phyloP scores from a whole-genome alignment of 2,797 vertebrate genomes.

The Clarias platycephalus region DNA sequence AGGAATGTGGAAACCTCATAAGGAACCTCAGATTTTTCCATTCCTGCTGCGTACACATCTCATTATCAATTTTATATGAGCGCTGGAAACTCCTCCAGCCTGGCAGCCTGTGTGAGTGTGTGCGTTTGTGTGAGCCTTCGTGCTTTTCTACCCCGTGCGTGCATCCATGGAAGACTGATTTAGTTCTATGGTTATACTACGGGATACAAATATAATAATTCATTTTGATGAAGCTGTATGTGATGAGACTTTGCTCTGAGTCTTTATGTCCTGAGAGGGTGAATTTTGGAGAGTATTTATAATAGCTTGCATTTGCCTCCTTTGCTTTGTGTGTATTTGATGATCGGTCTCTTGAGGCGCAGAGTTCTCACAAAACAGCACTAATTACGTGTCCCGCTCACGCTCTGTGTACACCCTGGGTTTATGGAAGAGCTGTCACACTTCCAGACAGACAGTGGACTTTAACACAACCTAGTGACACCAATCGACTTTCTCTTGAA shows the following conservation, averaged over 20 bases:
- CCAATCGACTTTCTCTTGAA: conserved; percentile 35
- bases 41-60: conserved; percentile 76
- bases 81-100: conserved; percentile 78
- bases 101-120: conserved; percentile 25
- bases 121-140: conserved; percentile 17
- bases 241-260: no score
- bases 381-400: conserved; percentile 27
- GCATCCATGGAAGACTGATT: conserved; percentile 12
- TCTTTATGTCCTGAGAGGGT: no score
- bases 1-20: conserved; percentile 65
- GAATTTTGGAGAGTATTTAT: no score
- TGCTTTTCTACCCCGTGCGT: conserved; percentile 18
- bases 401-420: conserved; percentile 9
- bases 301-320: no score
- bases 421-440: conserved; percentile 50
- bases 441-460: conserved; percentile 15
- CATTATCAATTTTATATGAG: conserved; percentile 82
- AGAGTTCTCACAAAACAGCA: conserved; percentile 8
- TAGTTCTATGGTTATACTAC: conserved; percentile 4
- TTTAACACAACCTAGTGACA: conserved; percentile 9
- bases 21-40: conserved; percentile 77
- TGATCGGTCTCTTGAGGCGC: not conserved
- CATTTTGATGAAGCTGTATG: not conserved
- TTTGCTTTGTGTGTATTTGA: no score
- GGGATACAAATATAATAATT: not conserved